Base-by-base conservation (phyloP, 2,797 vertebrate genomes). In the Centroberyx gerrardi region DNA sequence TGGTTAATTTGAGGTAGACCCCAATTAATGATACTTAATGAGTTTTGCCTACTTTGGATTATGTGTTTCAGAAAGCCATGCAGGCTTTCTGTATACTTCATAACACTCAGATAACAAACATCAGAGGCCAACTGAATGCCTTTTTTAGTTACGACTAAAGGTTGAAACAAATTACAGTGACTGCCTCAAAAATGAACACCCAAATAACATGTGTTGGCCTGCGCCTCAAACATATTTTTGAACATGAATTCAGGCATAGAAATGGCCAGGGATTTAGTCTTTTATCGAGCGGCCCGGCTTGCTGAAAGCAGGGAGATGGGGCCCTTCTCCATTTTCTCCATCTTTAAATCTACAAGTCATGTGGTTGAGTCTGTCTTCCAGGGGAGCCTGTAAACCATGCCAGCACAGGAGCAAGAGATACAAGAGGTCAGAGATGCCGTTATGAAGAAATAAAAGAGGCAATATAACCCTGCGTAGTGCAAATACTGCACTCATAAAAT, bases 401-500 rank as follows among this genome's bases (percentile, higher is more conserved):
- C 49, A 71, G 53, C 70, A 74, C 60, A 66, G 78, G 62, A 86
- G 78, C 71, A 64, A 70, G 74, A 71, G 58, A 86, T 27, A 81
- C 44, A 74, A 72, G 74, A 85, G 86, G 85, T 92, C 87, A 87
- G 52, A 80, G 65, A 84, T 66, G 70, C 77, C 80, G 83, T 88
- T 88, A 91, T 88, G 81, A 91, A 77, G 68, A 68, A 88, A 90
- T 71, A 85, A 81, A 90, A 80, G 82, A 81, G 63, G 80, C 76
- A 88, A 88, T 91, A 85, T 87, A 84, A 85, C 36, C 70, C 38
- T 5, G 65, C n/a, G 8, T 48, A 60, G 79, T 28, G 62, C 87
- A 88, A 83, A 91, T 70, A 84, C 71, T 62, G 54, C 84, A 68
- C 82, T 85, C 69, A 77, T 90, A 82, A 89, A 89, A 62, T 68